Base-by-base conservation (phyloP, 2,888 invertebrate genomes). In the Machimus atricapillus region DNA sequence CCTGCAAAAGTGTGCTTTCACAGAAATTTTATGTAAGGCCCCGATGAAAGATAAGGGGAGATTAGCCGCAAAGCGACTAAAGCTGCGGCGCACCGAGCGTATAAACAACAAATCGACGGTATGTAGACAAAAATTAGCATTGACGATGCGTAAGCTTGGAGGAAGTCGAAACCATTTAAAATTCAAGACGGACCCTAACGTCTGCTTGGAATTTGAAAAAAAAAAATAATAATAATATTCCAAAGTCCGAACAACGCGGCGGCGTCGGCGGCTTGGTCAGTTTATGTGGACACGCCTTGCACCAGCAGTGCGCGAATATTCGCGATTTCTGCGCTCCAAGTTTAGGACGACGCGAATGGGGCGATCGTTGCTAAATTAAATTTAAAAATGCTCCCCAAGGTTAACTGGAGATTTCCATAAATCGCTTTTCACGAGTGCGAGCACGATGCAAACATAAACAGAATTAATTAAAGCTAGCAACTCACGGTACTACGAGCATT, bases 381-480 rank as follows among this genome's bases (percentile, higher is more conserved):
- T 16, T 5, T 23, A 46, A 52, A 52, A 52, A 52, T n/a, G n/a
- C 1, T 82, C 19, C 19, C 52, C 82, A 82, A 82, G 82, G 82
- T 82, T 82, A 34, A 34, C 82, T 37, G 19, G 82, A 58, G 66
- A 23, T 56, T 82, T 66, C 58, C 82, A 82, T 82, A 82, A 82
- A 82, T 82, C 58, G 82, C 7, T 37, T 19, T 16, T 34, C 58
- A 6, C 58, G 23, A 66, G 66, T 66, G 14, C 23, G 23, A 66
- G 66, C 5, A 27, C 66, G 27, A 9, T 58, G 27, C 76, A 76
- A n/a, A 82, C 52, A 82, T 56, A 82, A 58, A 82, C 82, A 82
- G 56, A 81, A 81, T 56, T 56, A 66, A 66, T 27, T 66, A 66
- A 66, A 66, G 66, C 27, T 9, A 14, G 12, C 66, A 27, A 66